These are phyloP conservation scores for Synaphobranchus kaupii DNA, from an alignment of 2,797 vertebrate species.

Conservation along the genomic window DNA sequence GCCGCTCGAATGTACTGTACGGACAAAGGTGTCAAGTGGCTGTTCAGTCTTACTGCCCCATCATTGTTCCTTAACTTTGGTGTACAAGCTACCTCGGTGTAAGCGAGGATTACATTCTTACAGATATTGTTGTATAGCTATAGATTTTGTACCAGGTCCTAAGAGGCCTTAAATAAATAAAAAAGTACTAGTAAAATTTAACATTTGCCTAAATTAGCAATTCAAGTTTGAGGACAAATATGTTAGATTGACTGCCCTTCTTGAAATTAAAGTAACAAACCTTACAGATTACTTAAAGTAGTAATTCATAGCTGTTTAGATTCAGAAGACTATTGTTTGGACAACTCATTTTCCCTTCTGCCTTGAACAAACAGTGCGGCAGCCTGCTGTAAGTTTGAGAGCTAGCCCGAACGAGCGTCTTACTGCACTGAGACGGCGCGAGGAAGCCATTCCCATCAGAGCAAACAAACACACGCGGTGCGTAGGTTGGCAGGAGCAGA, in stretches of 20 bases:
- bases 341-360: background rate
- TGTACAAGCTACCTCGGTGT: background rate
- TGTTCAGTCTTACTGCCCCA: background rate
- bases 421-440: background rate
- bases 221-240: no score
- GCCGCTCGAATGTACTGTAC: background rate
- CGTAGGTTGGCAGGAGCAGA: background rate
- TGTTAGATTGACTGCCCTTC: no score
- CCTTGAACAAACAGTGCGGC: constrained; percentile 13
- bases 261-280: background rate
- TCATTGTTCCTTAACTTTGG: background rate
- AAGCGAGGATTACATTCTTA: background rate
- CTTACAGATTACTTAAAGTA: background rate
- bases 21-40: background rate
- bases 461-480: constrained; percentile 9
- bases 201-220: no score
- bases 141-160: background rate
- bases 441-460: background rate
- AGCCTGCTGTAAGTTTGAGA: constrained; percentile 15
- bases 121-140: no score
- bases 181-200: no score
- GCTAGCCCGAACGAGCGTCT: background rate
- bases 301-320: constrained; percentile 1
- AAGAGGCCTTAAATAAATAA: background rate
- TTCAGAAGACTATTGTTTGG: background rate